Conservation (phyloP, 2,888 invertebrate genomes). For the Octodonta nipae region DNA sequence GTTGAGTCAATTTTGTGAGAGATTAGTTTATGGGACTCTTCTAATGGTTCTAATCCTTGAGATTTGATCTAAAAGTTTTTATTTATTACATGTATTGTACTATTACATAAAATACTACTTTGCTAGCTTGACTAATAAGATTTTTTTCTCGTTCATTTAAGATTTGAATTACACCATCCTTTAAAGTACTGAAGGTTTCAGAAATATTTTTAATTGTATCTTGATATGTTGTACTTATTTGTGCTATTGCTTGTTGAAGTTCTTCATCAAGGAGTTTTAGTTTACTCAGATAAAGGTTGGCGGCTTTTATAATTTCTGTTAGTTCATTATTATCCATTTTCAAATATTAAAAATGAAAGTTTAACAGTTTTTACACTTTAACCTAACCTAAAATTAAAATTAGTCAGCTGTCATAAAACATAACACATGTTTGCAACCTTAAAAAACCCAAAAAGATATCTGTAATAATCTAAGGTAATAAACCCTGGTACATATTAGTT, state of each 20-base stretch:
- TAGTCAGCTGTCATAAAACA: no score
- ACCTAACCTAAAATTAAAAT: no score
- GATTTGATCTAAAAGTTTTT: constrained; percentile 25
- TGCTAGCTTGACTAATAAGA: constrained; percentile 21
- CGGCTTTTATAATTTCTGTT: constrained; percentile 25
- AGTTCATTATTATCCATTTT: constrained; percentile 23
- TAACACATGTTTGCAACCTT: no score
- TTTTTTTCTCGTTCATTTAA: constrained; percentile 22
- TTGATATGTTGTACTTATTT: constrained; percentile 24
- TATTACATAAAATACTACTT: no score
- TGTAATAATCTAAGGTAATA: no score
- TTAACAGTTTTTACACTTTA: no score
- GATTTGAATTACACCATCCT: constrained; percentile 18
- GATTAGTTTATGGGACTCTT: constrained; percentile 33
- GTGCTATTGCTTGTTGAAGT: constrained; percentile 23
- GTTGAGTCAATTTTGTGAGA: constrained; percentile 30
- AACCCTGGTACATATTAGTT: no score
- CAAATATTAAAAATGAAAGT: neutral
- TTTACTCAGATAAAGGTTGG: constrained; percentile 23
- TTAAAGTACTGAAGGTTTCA: constrained; percentile 23
- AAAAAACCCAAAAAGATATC: no score
- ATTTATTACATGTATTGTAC: no score
- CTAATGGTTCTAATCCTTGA: constrained; percentile 32
- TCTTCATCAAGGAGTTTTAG: constrained; percentile 23
- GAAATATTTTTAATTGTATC: constrained; percentile 26